These are phyloP conservation scores for Poecile montanus DNA, from an alignment of 2,797 vertebrate species.

Conservation along the genomic window DNA sequence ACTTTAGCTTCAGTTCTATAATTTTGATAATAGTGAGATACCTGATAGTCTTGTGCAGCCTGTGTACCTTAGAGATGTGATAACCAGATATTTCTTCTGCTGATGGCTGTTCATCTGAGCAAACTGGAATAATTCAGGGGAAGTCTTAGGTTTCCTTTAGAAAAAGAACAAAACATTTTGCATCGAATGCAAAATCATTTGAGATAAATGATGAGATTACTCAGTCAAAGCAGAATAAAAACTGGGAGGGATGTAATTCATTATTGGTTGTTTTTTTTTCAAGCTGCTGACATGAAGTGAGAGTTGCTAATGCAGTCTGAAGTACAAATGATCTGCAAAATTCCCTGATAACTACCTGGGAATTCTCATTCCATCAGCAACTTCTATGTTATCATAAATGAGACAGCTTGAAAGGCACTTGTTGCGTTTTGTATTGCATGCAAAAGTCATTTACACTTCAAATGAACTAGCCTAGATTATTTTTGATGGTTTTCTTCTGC, in stretches of 20 bases:
- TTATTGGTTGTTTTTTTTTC: constrained; percentile 4
- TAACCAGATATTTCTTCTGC: not conserved
- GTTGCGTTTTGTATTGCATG: constrained; percentile 43
- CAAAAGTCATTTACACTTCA: constrained; percentile 59
- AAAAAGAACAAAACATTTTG: constrained; percentile 16
- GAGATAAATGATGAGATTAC: constrained; percentile 5
- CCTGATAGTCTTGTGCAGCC: not conserved
- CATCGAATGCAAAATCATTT: constrained; percentile 21
- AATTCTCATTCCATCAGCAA: constrained; percentile 30
- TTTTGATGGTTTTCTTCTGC: not conserved
- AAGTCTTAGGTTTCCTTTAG: not conserved
- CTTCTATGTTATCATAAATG: constrained; percentile 39
- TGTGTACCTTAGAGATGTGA: not conserved
- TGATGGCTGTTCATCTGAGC: not conserved
- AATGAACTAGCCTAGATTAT: constrained; percentile 47
- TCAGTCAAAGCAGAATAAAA: constrained; percentile 23
- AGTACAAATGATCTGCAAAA: constrained; percentile 37
- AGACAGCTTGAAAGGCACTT: constrained; percentile 50
- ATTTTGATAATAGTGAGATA: not conserved
- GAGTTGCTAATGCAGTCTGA: constrained; percentile 23
- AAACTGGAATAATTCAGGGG: not conserved
- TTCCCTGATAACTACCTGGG: constrained; percentile 27
- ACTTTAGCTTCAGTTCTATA: not conserved
- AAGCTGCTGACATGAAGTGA: constrained; percentile 7
- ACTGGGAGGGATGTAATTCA: not conserved